Conservation (phyloP, 1,140 invertebrate genomes). For the Leptinotarsa undecemlineata region DNA sequence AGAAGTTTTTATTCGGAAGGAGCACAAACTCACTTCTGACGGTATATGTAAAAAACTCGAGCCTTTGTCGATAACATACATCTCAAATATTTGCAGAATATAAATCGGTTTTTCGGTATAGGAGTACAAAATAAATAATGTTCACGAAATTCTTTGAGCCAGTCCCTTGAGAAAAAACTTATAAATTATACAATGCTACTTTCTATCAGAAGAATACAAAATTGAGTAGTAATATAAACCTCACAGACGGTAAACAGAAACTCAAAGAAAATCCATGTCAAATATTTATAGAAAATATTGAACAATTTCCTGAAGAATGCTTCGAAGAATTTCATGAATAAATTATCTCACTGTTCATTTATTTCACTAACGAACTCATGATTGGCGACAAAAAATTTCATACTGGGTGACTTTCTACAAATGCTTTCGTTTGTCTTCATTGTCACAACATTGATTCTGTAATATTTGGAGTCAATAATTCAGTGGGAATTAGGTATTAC, state of each 20-base stretch:
- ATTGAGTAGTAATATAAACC: constrained; percentile 14
- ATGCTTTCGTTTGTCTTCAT: no score
- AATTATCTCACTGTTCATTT: no score
- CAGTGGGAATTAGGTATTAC: no score
- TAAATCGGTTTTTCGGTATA: not conserved
- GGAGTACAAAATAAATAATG: no score
- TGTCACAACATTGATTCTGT: no score
- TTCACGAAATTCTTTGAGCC: not conserved
- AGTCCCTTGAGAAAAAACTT: not conserved
- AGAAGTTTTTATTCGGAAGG: constrained; percentile 2
- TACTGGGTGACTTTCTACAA: no score
- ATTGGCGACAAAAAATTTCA: no score
- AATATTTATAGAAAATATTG: not conserved
- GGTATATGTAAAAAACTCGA: not conserved
- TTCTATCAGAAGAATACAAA: constrained; percentile 14
- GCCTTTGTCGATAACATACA: not conserved
- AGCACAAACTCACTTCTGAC: not conserved
- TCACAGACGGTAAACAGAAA: not conserved
- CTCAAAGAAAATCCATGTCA: not conserved
- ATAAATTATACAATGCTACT: constrained; percentile 16
- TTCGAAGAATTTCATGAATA: no score
- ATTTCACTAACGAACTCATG: no score
- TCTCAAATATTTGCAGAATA: constrained; percentile 1
- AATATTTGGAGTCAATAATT: no score
- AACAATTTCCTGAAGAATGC: not conserved